phyloP scores from a whole-genome alignment of 2,113 vertebrate species.

The Anarhynchus alexandrinus region DNA sequence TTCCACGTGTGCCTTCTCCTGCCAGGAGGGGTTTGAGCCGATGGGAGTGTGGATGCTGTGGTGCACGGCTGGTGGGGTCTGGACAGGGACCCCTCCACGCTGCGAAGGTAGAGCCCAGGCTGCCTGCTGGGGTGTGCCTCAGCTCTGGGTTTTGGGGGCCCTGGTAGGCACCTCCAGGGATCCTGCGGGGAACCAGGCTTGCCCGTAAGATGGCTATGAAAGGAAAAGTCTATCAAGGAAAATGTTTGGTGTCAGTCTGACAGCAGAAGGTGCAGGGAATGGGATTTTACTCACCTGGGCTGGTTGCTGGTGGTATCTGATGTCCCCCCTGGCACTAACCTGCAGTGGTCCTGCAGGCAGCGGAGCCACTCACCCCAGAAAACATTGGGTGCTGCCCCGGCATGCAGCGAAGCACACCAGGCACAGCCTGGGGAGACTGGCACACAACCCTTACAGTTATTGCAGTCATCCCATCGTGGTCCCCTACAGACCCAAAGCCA shows the following conservation, averaged over 20 bases:
- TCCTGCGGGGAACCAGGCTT: conserved; percentile 24
- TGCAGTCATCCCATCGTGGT: background rate
- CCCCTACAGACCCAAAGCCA: background rate
- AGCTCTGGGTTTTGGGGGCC: background rate
- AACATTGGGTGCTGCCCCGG: background rate
- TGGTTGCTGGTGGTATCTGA: background rate
- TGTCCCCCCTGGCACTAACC: background rate
- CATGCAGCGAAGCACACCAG: background rate
- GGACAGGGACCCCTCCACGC: conserved; percentile 25
- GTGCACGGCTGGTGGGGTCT: background rate
- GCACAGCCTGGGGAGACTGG: background rate
- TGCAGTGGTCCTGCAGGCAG: background rate
- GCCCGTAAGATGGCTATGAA: background rate
- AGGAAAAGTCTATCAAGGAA: background rate
- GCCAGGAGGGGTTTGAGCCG: conserved; percentile 51
- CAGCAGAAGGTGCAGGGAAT: background rate
- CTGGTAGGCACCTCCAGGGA: background rate
- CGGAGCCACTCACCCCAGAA: background rate
- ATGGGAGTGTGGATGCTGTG: rapidly evolving
- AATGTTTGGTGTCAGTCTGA: background rate
- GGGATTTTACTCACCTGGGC: background rate
- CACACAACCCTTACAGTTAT: background rate
- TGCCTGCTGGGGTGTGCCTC: background rate
- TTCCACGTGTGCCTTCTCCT: conserved; percentile 70
- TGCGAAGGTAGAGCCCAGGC: background rate